A percentile compares a stretch with the other conserved stretches of the same genome.
These are phyloP conservation scores for Pristionchus mayeri DNA, from an alignment of 2,888 invertebrate genomes.

Conservation along the genomic window DNA sequence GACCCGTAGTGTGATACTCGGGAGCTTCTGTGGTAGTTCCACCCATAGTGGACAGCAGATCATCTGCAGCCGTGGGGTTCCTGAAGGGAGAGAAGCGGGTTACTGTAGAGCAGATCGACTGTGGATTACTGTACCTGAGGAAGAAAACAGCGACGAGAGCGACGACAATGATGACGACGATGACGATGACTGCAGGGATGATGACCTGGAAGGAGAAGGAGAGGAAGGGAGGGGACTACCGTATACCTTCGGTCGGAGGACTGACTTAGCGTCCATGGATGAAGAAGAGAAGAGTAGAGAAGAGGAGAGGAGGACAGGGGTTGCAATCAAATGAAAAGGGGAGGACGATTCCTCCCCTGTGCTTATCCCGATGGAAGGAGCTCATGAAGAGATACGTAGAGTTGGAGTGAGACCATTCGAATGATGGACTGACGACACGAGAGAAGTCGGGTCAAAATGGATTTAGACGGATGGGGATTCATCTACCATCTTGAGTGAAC, in stretches of 20 bases:
- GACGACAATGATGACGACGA: not conserved
- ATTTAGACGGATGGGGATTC: not conserved
- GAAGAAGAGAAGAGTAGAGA: not conserved
- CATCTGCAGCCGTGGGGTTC: constrained; percentile 42
- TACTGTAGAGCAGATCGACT: not conserved
- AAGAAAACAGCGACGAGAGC: constrained; percentile 40
- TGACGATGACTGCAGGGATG: constrained; percentile 21
- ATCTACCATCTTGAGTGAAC: no score
- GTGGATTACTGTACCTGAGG: constrained; percentile 31
- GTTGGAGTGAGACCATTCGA: not conserved
- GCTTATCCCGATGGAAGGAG: not conserved
- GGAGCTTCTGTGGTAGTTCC: constrained; percentile 23
- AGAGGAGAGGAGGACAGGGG: not conserved
- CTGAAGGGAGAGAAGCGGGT: not conserved
- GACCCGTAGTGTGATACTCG: not conserved
- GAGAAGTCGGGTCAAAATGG: not conserved
- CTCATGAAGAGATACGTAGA: not conserved
- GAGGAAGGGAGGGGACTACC: not conserved
- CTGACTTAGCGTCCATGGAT: constrained; percentile 33
- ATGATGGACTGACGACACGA: constrained; percentile 16
- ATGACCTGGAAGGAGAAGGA: constrained; percentile 14
- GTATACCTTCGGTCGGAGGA: constrained; percentile 37
- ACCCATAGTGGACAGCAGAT: constrained; percentile 30
- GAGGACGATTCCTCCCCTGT: constrained; percentile 7
- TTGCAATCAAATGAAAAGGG: constrained; percentile 38